These are phyloP conservation scores for Scomber colias DNA, from an alignment of 2,113 vertebrate species.

Conservation along the genomic window DNA sequence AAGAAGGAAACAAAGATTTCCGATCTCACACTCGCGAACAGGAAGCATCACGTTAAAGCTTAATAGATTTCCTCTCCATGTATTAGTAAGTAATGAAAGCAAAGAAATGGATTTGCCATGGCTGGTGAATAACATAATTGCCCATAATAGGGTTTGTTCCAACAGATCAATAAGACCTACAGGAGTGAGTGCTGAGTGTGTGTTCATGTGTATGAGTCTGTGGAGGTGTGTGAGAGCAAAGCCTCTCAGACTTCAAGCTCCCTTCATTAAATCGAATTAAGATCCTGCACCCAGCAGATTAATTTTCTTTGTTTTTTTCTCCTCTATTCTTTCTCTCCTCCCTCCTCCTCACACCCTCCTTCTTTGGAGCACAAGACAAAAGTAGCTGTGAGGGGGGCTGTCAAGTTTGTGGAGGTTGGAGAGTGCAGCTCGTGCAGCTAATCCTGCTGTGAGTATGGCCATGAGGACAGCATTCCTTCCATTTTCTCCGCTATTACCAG, in stretches of 20 bases:
- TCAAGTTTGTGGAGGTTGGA: slow-evolving; percentile 69
- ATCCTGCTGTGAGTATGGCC: slow-evolving; percentile 80
- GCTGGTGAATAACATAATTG: slow-evolving; percentile 77
- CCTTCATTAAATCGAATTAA: slow-evolving; percentile 85
- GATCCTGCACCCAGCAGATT: slow-evolving; percentile 83
- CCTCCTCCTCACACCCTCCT: slow-evolving; percentile 63
- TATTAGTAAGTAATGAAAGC: slow-evolving; percentile 76
- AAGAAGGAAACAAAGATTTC: slow-evolving; percentile 73
- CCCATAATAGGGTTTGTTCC: slow-evolving; percentile 81
- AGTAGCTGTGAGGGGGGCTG: slow-evolving; percentile 78
- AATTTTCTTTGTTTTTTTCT: slow-evolving; percentile 79
- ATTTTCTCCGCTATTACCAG: slow-evolving; percentile 82
- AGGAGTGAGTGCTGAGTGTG: slow-evolving; percentile 63
- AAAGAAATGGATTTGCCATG: slow-evolving; percentile 79
- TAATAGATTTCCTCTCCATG: slow-evolving; percentile 75
- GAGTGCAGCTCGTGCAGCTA: slow-evolving; percentile 82
- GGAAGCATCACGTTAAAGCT: slow-evolving; percentile 78
- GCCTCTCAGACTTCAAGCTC: slow-evolving; percentile 72
- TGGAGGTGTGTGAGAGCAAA: slow-evolving; percentile 69
- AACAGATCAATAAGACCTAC: slow-evolving; percentile 81
- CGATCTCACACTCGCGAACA: slow-evolving; percentile 70
- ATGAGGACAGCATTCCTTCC: slow-evolving; percentile 84
- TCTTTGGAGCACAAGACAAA: slow-evolving; percentile 65
- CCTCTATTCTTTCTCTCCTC: slow-evolving; percentile 53
- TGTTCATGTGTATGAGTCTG: slow-evolving; percentile 61